Evolutionary conservation across 2,113 vertebrate species (phyloP).

Genomic region (Centropus bengalensis): DNA sequence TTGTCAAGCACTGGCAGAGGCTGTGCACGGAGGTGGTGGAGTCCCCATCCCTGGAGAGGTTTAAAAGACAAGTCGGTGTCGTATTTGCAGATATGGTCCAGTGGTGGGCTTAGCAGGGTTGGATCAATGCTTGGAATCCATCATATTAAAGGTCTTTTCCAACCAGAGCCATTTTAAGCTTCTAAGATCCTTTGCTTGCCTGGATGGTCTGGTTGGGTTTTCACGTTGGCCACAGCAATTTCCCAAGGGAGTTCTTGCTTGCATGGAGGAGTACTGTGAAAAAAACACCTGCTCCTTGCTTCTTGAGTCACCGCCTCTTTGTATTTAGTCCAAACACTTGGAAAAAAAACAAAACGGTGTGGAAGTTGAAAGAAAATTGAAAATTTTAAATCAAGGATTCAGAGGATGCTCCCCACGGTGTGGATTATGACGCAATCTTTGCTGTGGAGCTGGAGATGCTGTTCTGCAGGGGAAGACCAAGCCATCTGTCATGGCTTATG

Average conservation of each 20-base stretch:
- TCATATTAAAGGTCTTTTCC: no score
- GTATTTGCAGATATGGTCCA: no score
- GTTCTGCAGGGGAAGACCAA: background rate
- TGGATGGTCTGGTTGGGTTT: background rate
- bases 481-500: no score
- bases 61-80: no score
- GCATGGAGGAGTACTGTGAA: rapidly evolving
- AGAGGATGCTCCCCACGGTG: background rate
- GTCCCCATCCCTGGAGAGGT: no score
- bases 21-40: no score
- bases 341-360: background rate
- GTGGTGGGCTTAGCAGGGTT: no score
- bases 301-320: background rate
- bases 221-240: rapidly evolving
- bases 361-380: background rate
- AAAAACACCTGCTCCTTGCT: background rate
- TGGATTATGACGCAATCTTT: rapidly evolving
- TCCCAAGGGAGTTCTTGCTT: background rate
- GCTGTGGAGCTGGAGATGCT: background rate
- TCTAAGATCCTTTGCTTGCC: no score
- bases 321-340: background rate
- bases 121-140: no score
- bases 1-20: no score
- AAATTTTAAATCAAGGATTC: background rate
- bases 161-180: no score